Evolutionary conservation across 2,113 vertebrate genomes (phyloP).

Genomic region (Xyrauchen texanus): DNA sequence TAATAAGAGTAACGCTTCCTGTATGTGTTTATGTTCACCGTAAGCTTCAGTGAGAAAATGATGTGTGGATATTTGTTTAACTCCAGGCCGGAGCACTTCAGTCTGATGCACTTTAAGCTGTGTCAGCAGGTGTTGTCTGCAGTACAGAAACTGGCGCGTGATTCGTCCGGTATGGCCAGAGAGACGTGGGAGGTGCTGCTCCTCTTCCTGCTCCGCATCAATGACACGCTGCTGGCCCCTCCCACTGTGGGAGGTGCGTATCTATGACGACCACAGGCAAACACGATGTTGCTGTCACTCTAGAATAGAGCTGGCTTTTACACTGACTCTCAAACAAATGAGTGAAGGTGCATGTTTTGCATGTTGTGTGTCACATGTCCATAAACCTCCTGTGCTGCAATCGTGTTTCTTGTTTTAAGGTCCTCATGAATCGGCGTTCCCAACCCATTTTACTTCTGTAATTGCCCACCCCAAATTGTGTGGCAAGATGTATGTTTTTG

Average conservation of each 20-base stretch:
- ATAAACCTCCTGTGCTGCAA: background rate
- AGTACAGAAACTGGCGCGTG: conserved; percentile 86
- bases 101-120: conserved; percentile 82
- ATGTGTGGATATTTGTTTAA: background rate
- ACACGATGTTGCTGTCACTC: background rate
- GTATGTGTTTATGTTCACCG: background rate
- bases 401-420: background rate
- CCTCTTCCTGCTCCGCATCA: conserved; percentile 91
- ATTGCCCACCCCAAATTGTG: too few relatives aligned
- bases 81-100: conserved; percentile 80
- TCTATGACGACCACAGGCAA: background rate
- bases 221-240: conserved; percentile 84
- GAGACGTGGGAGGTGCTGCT: conserved; percentile 94
- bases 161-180: conserved; percentile 83
- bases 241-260: conserved; percentile 84
- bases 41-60: too few relatives aligned
- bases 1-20: background rate
- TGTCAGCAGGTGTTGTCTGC: conserved; percentile 89
- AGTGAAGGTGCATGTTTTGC: background rate
- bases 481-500: too few relatives aligned
- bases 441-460: too few relatives aligned
- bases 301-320: background rate
- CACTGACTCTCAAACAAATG: background rate
- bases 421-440: too few relatives aligned
- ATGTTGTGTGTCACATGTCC: background rate